A percentile compares a stretch with the other conserved stretches of the same genome.
phyloP scores from a whole-genome alignment of 2,797 vertebrate genomes.

The Smutsia gigantea region DNA sequence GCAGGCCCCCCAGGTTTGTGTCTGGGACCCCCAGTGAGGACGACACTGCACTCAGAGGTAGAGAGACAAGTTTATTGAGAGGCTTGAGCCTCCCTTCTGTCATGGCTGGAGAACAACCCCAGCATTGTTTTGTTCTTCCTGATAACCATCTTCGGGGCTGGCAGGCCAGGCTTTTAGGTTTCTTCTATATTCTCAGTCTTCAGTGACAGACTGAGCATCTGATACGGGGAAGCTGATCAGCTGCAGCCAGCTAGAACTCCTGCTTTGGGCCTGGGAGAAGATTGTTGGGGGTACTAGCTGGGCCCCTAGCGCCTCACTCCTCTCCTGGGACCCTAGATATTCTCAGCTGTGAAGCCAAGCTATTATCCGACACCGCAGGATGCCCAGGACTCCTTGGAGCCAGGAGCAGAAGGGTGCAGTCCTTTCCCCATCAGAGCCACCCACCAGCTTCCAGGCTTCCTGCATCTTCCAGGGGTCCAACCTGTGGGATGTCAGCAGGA shows the following conservation, averaged over 20 bases:
- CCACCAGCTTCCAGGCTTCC: conserved; percentile 85
- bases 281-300: background rate
- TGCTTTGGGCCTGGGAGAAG: background rate
- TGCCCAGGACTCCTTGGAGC: conserved; percentile 85
- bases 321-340: background rate
- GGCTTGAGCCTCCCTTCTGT: background rate
- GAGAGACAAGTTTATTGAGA: conserved; percentile 70
- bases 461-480: conserved; percentile 88
- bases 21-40: conserved; percentile 22
- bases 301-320: background rate
- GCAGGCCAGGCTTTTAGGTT: background rate
- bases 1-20: background rate
- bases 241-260: background rate
- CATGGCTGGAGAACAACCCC: background rate
- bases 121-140: background rate
- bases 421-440: conserved; percentile 58
- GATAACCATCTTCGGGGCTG: background rate
- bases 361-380: conserved; percentile 89
- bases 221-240: background rate
- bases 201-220: background rate
- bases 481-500: conserved; percentile 91
- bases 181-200: background rate
- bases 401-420: conserved; percentile 86
- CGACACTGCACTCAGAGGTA: conserved; percentile 9
- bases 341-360: conserved; percentile 66